phyloP scores from a whole-genome alignment of 2,113 vertebrate genomes.

The Pluvialis apricaria region DNA sequence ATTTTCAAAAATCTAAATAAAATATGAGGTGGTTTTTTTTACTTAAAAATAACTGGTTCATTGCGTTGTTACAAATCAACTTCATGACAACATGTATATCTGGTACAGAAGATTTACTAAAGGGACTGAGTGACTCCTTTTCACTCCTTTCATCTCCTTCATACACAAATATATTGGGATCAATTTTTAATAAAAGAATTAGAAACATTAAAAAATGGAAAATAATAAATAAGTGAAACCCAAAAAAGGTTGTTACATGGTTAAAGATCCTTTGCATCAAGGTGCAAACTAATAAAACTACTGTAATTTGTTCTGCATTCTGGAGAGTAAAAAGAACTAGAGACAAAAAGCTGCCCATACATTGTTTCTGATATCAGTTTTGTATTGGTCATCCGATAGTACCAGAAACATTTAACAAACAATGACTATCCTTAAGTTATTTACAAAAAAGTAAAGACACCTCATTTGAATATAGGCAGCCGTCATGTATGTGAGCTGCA shows the following conservation, averaged over 20 bases:
- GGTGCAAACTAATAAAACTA: not conserved
- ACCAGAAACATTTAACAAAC: not conserved
- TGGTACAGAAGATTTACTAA: not conserved
- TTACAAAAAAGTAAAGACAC: not conserved
- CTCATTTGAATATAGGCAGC: not conserved
- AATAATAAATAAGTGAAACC: not conserved
- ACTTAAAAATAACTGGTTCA: not conserved
- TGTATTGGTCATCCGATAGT: not conserved
- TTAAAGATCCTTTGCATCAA: not conserved
- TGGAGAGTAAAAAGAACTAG: not conserved
- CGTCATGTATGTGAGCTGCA: not conserved
- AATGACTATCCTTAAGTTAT: not conserved
- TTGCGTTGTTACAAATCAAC: not conserved
- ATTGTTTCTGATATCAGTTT: not conserved
- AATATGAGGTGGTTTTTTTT: no score
- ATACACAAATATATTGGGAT: not conserved
- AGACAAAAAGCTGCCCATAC: not conserved
- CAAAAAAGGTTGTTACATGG: not conserved
- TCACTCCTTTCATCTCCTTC: not conserved
- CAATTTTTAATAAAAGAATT: not conserved
- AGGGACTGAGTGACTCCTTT: not conserved
- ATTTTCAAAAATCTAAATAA: not conserved
- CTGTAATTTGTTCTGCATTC: not conserved
- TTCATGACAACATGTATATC: not conserved
- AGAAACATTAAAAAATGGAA: not conserved